These are phyloP conservation scores for Scelioninae gen. 1 DNA, from an alignment of 2,888 invertebrate genomes.

Conservation along the genomic window DNA sequence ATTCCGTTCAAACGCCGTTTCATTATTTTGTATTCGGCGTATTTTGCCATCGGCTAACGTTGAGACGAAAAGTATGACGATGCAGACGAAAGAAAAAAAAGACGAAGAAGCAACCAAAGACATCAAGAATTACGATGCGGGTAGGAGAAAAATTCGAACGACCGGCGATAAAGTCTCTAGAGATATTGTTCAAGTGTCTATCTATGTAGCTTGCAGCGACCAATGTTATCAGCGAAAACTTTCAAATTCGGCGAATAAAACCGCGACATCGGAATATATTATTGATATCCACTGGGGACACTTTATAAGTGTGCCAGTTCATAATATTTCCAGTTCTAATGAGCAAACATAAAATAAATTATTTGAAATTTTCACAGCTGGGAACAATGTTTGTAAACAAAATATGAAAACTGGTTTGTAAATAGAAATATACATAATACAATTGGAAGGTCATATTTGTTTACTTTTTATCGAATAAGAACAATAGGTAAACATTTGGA, in stretches of 20 bases:
- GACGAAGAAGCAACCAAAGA: conserved; percentile 33
- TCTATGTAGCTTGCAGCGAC: conserved; percentile 34
- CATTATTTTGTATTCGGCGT: conserved; percentile 58
- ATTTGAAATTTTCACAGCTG: too few species aligned
- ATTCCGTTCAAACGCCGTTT: conserved; percentile 52
- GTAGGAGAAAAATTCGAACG: conserved; percentile 62
- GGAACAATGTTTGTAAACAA: too few species aligned
- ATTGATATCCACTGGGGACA: too few species aligned
- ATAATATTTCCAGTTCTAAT: too few species aligned
- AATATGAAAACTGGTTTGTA: too few species aligned
- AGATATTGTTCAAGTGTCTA: conserved; percentile 71
- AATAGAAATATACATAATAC: too few species aligned
- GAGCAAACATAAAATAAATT: too few species aligned
- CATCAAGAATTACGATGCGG: conserved; percentile 67
- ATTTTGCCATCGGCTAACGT: conserved; percentile 38
- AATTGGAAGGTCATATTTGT: too few species aligned
- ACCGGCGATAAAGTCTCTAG: conserved; percentile 73
- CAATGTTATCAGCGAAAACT: conserved; percentile 40
- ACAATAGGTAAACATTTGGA: too few species aligned
- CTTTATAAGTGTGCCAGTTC: too few species aligned
- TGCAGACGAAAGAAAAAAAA: conserved; percentile 1
- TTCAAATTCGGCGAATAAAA: conserved; percentile 24
- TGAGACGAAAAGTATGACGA: conserved; percentile 50
- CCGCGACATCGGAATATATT: too few species aligned
- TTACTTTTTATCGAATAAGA: too few species aligned